Conservation (phyloP, 2,888 invertebrate genomes). For the Brenthis ino region DNA sequence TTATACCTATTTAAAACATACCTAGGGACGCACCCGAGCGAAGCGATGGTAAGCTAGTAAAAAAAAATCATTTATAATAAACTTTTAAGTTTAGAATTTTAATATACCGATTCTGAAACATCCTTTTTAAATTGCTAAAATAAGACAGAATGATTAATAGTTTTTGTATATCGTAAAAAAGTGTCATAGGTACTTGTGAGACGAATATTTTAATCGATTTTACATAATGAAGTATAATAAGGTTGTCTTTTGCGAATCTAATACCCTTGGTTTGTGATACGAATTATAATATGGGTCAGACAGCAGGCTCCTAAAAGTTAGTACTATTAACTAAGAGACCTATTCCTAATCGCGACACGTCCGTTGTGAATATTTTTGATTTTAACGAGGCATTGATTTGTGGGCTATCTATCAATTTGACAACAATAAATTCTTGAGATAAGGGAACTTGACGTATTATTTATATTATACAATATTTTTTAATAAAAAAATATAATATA, state of each 20-base stretch:
- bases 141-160: slow-evolving; percentile 32
- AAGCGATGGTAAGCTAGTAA: too few species aligned
- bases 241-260: slow-evolving; percentile 29
- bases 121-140: slow-evolving; percentile 6
- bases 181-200: slow-evolving; percentile 29
- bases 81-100: too few species aligned
- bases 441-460: background rate
- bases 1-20: too few species aligned
- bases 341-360: slow-evolving; percentile 40
- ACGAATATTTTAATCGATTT: slow-evolving; percentile 33
- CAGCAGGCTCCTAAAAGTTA: slow-evolving; percentile 13
- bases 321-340: slow-evolving; percentile 25
- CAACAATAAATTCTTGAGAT: slow-evolving; percentile 24
- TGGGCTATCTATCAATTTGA: slow-evolving; percentile 30
- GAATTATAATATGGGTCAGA: slow-evolving; percentile 29
- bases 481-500: too few species aligned
- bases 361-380: slow-evolving; percentile 27
- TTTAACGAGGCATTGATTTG: slow-evolving; percentile 36
- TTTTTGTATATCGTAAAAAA: slow-evolving; percentile 27
- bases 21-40: too few species aligned
- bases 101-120: background rate
- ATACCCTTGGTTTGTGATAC: slow-evolving; percentile 33
- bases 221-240: slow-evolving; percentile 35
- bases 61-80: too few species aligned
- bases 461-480: too few species aligned